phyloP scores from a whole-genome alignment of 2,888 invertebrate species.

The Augochlorella aurata region DNA sequence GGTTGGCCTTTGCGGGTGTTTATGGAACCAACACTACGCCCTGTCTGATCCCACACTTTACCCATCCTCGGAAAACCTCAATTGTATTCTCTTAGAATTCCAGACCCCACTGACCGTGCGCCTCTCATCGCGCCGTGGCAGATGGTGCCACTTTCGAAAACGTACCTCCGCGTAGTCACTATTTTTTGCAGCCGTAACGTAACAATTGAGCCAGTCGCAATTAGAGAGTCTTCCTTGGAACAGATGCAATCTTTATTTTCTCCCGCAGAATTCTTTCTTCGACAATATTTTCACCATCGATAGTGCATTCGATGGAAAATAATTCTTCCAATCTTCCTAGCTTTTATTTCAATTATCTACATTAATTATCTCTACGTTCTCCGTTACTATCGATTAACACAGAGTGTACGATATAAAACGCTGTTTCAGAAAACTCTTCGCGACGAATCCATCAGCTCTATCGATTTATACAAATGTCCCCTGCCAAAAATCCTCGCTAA shows the following conservation, averaged over 20 bases:
- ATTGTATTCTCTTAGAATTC: constrained; percentile 68
- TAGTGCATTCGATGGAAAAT: too few species aligned
- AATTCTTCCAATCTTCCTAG: too few species aligned
- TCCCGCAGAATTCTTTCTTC: too few species aligned
- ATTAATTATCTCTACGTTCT: too few species aligned
- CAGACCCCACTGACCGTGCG: constrained; percentile 45
- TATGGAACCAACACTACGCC: constrained; percentile 75
- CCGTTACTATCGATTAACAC: too few species aligned
- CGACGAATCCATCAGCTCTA: too few species aligned
- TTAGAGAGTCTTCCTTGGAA: not conserved
- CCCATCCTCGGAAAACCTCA: constrained; percentile 63
- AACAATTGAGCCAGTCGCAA: not conserved
- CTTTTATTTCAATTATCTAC: too few species aligned
- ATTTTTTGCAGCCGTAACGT: not conserved
- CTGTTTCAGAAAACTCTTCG: too few species aligned
- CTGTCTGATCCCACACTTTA: constrained; percentile 58
- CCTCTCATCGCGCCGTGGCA: constrained; percentile 50
- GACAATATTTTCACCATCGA: too few species aligned
- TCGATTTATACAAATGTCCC: too few species aligned
- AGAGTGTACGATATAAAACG: too few species aligned
- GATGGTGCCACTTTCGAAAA: constrained; percentile 39
- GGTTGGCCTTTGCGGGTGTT: constrained; percentile 74
- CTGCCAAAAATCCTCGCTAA: too few species aligned
- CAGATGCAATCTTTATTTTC: not conserved
- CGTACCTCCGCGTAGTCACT: not conserved